Percentiles rank a stretch among this genome's conserved stretches.
Evolutionary conservation across 64 coral and sea anemone species (phyloP).

Genomic region (Dendrophyllia cribrosa): DNA sequence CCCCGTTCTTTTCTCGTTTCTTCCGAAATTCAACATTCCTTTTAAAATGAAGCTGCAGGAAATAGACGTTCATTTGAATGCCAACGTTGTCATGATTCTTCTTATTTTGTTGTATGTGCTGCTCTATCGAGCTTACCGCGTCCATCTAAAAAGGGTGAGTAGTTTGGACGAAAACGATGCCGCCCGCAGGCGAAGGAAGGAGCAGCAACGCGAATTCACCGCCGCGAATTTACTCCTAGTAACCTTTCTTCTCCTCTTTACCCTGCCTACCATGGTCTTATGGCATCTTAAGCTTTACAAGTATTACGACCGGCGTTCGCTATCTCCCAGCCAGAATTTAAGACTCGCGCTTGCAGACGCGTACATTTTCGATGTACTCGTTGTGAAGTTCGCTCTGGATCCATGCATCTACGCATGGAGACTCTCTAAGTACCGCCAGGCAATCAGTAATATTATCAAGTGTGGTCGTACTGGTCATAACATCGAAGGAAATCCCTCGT

Average conservation of each 20-base stretch:
- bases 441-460: conserved; percentile 47
- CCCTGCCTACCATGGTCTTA: conserved; percentile 49
- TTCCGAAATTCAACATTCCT: conserved; percentile 52
- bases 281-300: conserved; percentile 10
- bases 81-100: conserved; percentile 14
- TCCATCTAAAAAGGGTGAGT: conserved; percentile 1
- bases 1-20: conserved; percentile 35
- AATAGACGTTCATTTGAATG: conserved; percentile 69
- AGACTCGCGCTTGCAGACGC: neutral
- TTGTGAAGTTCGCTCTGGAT: conserved; percentile 82
- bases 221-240: conserved; percentile 22
- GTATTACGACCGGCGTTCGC: neutral
- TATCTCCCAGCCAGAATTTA: neutral
- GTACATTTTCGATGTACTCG: conserved; percentile 38
- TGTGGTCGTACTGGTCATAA: neutral
- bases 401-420: conserved; percentile 83
- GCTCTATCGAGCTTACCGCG: conserved; percentile 33
- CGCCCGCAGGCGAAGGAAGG: conserved; percentile 8
- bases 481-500: neutral
- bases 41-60: conserved; percentile 11
- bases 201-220: conserved; percentile 42
- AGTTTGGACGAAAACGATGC: conserved; percentile 11
- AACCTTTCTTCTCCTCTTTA: conserved; percentile 48
- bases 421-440: conserved; percentile 74
- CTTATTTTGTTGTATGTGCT: conserved; percentile 18